Evolutionary conservation across 1,140 invertebrate species (phyloP), one percentile per base, ranked within the genome.

Genomic region (Drosophila lowei): DNA sequence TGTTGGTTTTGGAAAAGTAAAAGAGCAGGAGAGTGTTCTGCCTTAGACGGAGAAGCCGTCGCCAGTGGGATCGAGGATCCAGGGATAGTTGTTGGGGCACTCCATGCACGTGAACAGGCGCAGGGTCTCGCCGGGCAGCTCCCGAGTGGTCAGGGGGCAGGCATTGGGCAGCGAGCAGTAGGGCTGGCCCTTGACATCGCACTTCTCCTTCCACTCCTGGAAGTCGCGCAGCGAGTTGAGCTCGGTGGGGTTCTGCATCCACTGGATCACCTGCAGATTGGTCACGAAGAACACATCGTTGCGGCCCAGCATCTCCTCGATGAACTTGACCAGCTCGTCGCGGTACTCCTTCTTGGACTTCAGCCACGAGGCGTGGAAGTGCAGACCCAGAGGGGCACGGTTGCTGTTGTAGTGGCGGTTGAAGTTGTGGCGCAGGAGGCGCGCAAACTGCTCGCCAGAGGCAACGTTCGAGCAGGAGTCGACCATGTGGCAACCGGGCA

Each of bases 201-300:
- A 98, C 91, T 97, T 97, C 79, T 98, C 97, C 92, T 98, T 98
- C 97, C 97, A 98, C 90, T 97, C 96, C 86, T 96, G 94, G 94
- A 98, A 98, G 85, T 98, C 97, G 79, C 96, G 93, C 42, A 98
- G 93, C 13, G 94, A 95, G 9, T 96, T 95, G 48, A 98, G 81
- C 91, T 98, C 97, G 3, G 97, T 98, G 42, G 98, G 98, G 71
- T 96, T 97, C 92, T 98, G 97, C 97, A 99, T 98, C 98, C 98
- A 99, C 92, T 98, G 97, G 83, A 99, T 97, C 7, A 98, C 97
- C 93, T 98, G 97, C 68, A 97, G 94, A 92, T 97, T 97, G 49
- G 96, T 98, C 30, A 98, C 97, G 90, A 99, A 98, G 93, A 98
- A 98, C 11, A 98, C 97, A 90, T 99, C 97, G 83, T 96, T 96